Evolutionary conservation across 1,140 invertebrate species (phyloP).

Genomic region (Eumeta japonica): DNA sequence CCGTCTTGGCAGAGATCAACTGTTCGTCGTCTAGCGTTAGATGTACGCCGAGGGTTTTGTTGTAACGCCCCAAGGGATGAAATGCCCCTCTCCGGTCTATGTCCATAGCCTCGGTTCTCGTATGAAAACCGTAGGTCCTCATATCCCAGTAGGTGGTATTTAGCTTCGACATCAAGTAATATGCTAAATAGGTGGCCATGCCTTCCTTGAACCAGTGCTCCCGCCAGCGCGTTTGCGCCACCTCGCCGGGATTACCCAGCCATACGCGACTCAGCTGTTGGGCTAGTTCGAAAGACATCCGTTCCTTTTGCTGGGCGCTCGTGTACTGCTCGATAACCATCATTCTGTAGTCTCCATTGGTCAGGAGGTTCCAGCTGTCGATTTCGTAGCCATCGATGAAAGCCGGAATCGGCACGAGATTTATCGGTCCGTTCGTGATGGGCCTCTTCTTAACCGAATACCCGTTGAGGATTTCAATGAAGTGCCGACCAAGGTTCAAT

Average conservation of each 20-base stretch:
- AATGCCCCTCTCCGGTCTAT: slow-evolving; percentile 30
- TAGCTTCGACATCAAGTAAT: slow-evolving; percentile 40
- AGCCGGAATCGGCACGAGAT: slow-evolving; percentile 34
- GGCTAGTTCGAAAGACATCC: slow-evolving; percentile 36
- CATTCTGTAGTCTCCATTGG: slow-evolving; percentile 28
- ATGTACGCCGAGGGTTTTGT: slow-evolving; percentile 30
- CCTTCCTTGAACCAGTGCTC: slow-evolving; percentile 52
- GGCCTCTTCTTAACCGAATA: slow-evolving; percentile 26
- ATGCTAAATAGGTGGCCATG: slow-evolving; percentile 41
- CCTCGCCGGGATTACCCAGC: slow-evolving; percentile 43
- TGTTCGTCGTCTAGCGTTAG: slow-evolving; percentile 33
- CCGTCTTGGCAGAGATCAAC: slow-evolving; percentile 41
- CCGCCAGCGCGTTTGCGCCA: slow-evolving; percentile 30
- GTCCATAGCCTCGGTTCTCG: slow-evolving; percentile 35
- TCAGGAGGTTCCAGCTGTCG: slow-evolving; percentile 42
- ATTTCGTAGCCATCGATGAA: slow-evolving; percentile 36
- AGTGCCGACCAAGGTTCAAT: slow-evolving; percentile 24
- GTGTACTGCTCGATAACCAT: slow-evolving; percentile 21
- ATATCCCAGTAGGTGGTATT: slow-evolving; percentile 14
- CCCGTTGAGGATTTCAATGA: slow-evolving; percentile 35
- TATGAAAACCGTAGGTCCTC: slow-evolving; percentile 27
- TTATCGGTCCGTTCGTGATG: slow-evolving; percentile 36
- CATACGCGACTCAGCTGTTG: slow-evolving; percentile 42
- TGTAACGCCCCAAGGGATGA: slow-evolving; percentile 31
- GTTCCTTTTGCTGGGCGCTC: slow-evolving; percentile 33